Evolutionary conservation across 2,113 vertebrate genomes (phyloP).

Genomic region (Phyllopteryx taeniolatus): DNA sequence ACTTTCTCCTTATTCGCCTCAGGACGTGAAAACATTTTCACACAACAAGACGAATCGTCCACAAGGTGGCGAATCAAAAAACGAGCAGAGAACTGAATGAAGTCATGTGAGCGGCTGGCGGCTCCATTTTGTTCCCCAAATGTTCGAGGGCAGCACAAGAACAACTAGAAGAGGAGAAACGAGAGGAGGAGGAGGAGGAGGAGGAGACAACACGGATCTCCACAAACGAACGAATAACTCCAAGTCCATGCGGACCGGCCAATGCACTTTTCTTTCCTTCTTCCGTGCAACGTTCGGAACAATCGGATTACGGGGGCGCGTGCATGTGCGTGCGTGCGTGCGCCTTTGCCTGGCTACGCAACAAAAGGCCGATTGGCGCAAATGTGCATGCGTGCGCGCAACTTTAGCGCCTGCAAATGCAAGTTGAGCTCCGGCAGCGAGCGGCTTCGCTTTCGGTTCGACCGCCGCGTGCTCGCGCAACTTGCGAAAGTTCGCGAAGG

Average conservation of each 20-base stretch:
- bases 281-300: neutral
- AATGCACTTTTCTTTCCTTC: neutral
- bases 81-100: constrained; percentile 18
- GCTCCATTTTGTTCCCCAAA: constrained; percentile 78
- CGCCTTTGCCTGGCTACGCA: neutral
- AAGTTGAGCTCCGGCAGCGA: constrained; percentile 24
- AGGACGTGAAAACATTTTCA: constrained; percentile 80
- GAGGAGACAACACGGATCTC: constrained; percentile 76
- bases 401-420: neutral
- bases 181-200: constrained; percentile 48
- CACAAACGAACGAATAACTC: neutral
- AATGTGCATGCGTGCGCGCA: neutral
- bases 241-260: neutral
- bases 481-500: constrained; percentile 39
- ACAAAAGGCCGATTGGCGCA: neutral
- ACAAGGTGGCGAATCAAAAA: constrained; percentile 19
- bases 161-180: constrained; percentile 61
- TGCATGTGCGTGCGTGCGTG: neutral
- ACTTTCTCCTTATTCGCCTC: constrained; percentile 78
- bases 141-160: constrained; percentile 70
- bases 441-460: neutral
- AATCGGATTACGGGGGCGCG: neutral
- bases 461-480: constrained; percentile 35
- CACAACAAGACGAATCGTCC: neutral
- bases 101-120: constrained; percentile 10